A percentile compares a stretch with the other conserved stretches of the same genome.
These are phyloP conservation scores for Leucania comma DNA, from an alignment of 2,888 invertebrate species.

Conservation along the genomic window DNA sequence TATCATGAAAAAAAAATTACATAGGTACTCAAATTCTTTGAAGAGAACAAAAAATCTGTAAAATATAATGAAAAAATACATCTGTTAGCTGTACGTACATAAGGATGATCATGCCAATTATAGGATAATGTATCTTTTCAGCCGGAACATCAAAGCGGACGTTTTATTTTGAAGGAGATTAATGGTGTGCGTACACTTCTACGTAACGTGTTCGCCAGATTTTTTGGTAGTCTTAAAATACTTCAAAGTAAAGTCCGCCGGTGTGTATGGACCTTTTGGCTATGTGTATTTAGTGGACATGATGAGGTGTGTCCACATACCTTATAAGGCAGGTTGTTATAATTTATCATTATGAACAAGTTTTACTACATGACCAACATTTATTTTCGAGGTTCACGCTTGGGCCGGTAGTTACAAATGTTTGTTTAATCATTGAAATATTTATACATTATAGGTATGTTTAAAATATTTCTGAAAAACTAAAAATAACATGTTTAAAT, in stretches of 20 bases:
- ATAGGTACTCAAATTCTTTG: slow-evolving; percentile 11
- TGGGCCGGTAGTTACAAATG: neutral
- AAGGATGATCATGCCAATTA: slow-evolving; percentile 60
- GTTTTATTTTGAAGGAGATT: slow-evolving; percentile 63
- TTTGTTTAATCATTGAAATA: neutral
- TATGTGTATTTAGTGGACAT: slow-evolving; percentile 8
- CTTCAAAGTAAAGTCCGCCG: slow-evolving; percentile 42
- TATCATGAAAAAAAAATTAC: neutral
- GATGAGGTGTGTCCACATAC: neutral
- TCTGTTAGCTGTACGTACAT: slow-evolving; percentile 46
- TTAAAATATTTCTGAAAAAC: too few relatives aligned
- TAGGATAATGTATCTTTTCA: slow-evolving; percentile 63
- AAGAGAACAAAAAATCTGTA: slow-evolving; percentile 7
- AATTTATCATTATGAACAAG: neutral
- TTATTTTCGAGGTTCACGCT: neutral
- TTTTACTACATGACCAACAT: neutral
- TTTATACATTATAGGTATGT: too few relatives aligned
- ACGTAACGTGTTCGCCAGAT: slow-evolving; percentile 20
- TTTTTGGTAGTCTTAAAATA: slow-evolving; percentile 55
- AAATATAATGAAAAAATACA: slow-evolving; percentile 35
- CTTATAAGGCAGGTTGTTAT: neutral
- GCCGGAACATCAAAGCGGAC: slow-evolving; percentile 60
- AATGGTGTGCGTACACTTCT: slow-evolving; percentile 54
- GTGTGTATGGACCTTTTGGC: slow-evolving; percentile 9
- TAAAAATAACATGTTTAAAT: too few relatives aligned